Percentiles rank a stretch among this genome's conserved stretches.
These are phyloP conservation scores for Laticauda colubrina DNA, from an alignment of 2,113 vertebrate genomes.

Conservation along the genomic window DNA sequence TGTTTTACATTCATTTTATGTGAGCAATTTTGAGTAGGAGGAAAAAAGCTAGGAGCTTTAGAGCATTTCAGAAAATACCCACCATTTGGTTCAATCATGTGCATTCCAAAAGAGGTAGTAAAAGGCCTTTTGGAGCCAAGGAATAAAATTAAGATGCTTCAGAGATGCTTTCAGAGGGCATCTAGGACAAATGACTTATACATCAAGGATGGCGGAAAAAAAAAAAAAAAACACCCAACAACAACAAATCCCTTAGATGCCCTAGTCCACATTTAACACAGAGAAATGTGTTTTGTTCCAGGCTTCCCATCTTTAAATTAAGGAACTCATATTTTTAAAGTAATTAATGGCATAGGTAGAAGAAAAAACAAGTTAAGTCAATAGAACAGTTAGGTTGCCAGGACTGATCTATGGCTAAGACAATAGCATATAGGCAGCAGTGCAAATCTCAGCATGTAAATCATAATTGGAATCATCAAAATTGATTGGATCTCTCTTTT, in stretches of 20 bases:
- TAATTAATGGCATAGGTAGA: background rate
- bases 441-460: background rate
- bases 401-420: background rate
- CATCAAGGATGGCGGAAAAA: background rate
- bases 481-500: background rate
- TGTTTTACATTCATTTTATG: constrained; percentile 29
- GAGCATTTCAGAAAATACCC: constrained; percentile 12
- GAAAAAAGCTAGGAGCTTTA: background rate
- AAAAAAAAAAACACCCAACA: no score
- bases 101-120: constrained; percentile 14
- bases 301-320: background rate
- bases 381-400: background rate
- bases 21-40: constrained; percentile 22
- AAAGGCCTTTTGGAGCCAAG: constrained; percentile 26
- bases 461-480: background rate
- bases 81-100: constrained; percentile 33
- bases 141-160: constrained; percentile 21
- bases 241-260: background rate
- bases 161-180: constrained; percentile 18
- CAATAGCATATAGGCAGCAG: background rate
- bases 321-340: background rate
- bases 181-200: constrained; percentile 4
- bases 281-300: background rate
- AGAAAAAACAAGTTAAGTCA: background rate
- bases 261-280: background rate